Conservation (phyloP, 2,888 invertebrate genomes). For the Drosophila leonis region DNA sequence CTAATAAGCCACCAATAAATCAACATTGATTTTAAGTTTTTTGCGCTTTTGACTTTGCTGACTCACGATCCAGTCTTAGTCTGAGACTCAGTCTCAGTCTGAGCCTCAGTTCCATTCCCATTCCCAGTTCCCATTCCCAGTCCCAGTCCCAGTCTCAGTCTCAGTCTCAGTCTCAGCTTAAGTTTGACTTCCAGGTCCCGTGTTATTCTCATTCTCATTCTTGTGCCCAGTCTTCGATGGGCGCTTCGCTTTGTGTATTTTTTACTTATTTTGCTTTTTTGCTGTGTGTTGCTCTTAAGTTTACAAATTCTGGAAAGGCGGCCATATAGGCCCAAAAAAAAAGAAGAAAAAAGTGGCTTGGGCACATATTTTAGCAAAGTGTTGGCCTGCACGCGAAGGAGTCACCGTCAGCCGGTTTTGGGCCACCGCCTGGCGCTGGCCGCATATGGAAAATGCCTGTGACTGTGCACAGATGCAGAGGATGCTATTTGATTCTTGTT, state of each 20-base stretch:
- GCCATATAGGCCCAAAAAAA: slow-evolving; percentile 59
- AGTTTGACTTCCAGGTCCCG: slow-evolving; percentile 53
- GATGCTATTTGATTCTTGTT: slow-evolving; percentile 52
- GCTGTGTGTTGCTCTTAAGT: slow-evolving; percentile 51
- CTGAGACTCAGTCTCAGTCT: slow-evolving; percentile 14
- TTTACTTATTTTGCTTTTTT: slow-evolving; percentile 28
- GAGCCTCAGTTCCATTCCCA: slow-evolving; percentile 16
- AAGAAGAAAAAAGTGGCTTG: slow-evolving; percentile 64
- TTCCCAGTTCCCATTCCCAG: slow-evolving; percentile 12
- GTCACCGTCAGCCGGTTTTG: slow-evolving; percentile 54
- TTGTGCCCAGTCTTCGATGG: slow-evolving; percentile 59
- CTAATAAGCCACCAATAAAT: slow-evolving; percentile 78
- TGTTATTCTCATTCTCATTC: slow-evolving; percentile 62
- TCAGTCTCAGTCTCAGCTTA: slow-evolving; percentile 33
- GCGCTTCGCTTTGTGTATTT: slow-evolving; percentile 70
- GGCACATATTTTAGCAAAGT: slow-evolving; percentile 80
- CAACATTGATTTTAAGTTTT: slow-evolving; percentile 71
- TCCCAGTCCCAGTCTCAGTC: no score
- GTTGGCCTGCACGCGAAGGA: slow-evolving; percentile 73
- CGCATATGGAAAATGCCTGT: slow-evolving; percentile 71
- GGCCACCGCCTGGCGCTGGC: slow-evolving; percentile 54
- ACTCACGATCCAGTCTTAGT: slow-evolving; percentile 72
- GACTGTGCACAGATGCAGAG: slow-evolving; percentile 28
- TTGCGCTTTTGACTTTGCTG: slow-evolving; percentile 70
- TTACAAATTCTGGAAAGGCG: slow-evolving; percentile 78